Conservation (phyloP, 2,113 vertebrate species). For the Solenodon paradoxus region DNA sequence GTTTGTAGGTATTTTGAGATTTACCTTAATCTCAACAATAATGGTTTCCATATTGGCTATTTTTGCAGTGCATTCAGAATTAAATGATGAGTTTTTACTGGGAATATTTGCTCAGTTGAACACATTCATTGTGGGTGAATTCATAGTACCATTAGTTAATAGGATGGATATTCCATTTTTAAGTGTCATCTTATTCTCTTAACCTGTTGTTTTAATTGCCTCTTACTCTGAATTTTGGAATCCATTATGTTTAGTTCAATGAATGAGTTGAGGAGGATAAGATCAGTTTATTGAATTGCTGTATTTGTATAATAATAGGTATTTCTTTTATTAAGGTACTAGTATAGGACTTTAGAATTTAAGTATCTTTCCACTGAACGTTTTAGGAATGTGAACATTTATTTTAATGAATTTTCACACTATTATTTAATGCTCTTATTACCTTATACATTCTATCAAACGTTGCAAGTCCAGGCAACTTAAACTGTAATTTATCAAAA, state of each 20-base stretch:
- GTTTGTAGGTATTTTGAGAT: background rate
- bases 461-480: background rate
- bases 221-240: background rate
- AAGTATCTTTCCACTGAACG: background rate
- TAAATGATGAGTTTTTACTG: background rate
- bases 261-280: background rate
- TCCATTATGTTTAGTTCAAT: background rate
- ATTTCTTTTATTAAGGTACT: background rate
- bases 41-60: background rate
- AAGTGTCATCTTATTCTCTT: background rate
- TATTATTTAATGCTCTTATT: background rate
- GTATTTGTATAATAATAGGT: background rate
- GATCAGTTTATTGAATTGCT: background rate
- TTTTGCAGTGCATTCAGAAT: background rate
- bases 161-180: background rate
- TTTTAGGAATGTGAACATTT: background rate
- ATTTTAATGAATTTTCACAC: background rate
- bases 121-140: background rate
- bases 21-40: background rate
- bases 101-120: background rate
- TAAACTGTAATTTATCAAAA: constrained; percentile 30
- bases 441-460: background rate
- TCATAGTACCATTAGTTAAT: background rate
- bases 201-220: background rate
- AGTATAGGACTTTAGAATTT: constrained; percentile 13